Conservation (phyloP, 2,888 invertebrate species). For the Shargacucullia verbasci region DNA sequence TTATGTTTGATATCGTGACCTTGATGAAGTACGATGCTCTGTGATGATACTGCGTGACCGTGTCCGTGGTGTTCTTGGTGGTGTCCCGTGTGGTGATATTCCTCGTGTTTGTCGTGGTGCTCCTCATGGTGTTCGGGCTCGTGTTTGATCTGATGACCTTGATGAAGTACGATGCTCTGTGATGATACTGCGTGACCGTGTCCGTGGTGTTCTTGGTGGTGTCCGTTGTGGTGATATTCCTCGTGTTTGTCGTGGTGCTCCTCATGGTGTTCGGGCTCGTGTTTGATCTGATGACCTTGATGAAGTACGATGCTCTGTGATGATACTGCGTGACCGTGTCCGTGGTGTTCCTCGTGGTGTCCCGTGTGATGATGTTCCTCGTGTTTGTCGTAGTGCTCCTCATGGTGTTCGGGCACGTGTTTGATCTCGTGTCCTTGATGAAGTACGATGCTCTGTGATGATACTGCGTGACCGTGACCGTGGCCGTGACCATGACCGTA, state of each 20-base stretch:
- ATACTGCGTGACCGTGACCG: constrained; percentile 46
- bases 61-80: constrained; percentile 21
- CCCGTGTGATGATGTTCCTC: too few species aligned
- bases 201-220: too few species aligned
- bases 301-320: too few species aligned
- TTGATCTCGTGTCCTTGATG: too few species aligned
- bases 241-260: constrained; percentile 27
- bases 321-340: too few species aligned
- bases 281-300: constrained; percentile 38
- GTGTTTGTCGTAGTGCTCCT: too few species aligned
- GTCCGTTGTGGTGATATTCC: constrained; percentile 67
- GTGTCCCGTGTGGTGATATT: constrained; percentile 7
- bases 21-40: constrained; percentile 65
- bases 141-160: constrained; percentile 43
- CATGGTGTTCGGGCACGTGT: too few species aligned
- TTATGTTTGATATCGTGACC: constrained; percentile 38
- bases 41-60: constrained; percentile 62
- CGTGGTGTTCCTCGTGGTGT: constrained; percentile 28
- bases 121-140: constrained; percentile 27
- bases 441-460: constrained; percentile 67
- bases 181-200: constrained; percentile 60
- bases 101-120: constrained; percentile 10
- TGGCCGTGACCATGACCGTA: constrained; percentile 36
- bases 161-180: constrained; percentile 66
- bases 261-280: constrained; percentile 49